Percentiles rank a stretch among this genome's conserved stretches.
These are phyloP conservation scores for Tromatobia lineatoria DNA, from an alignment of 2,888 invertebrate species.

Conservation along the genomic window DNA sequence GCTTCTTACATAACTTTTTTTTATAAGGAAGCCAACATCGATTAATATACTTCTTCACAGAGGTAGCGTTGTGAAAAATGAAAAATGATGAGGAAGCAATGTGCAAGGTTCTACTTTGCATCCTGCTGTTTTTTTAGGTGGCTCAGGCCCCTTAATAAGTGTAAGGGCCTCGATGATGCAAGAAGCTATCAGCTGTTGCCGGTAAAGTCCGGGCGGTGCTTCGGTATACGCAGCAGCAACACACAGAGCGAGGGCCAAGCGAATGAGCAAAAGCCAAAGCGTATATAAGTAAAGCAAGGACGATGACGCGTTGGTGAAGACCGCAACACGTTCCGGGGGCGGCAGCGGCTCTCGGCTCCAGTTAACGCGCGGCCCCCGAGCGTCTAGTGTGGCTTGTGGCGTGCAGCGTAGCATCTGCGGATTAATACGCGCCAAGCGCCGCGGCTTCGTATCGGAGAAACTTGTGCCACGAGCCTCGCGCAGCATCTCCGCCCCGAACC, in stretches of 20 bases:
- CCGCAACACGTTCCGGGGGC: slow-evolving; percentile 41
- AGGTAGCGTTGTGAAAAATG: background rate
- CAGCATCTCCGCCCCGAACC: background rate
- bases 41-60: too few species aligned
- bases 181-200: slow-evolving; percentile 16
- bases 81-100: background rate
- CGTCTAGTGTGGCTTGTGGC: slow-evolving; percentile 21
- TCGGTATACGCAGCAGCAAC: slow-evolving; percentile 6
- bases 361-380: slow-evolving; percentile 59
- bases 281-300: slow-evolving; percentile 27
- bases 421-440: slow-evolving; percentile 48
- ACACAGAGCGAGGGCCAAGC: slow-evolving; percentile 1
- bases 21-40: background rate
- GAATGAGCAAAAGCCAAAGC: slow-evolving; percentile 20
- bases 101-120: too few species aligned
- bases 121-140: too few species aligned
- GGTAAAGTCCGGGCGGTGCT: slow-evolving; percentile 13
- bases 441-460: slow-evolving; percentile 37
- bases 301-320: slow-evolving; percentile 51
- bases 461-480: slow-evolving; percentile 28
- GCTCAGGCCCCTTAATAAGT: too few species aligned
- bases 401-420: slow-evolving; percentile 36
- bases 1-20: background rate
- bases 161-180: slow-evolving; percentile 20
- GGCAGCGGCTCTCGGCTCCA: slow-evolving; percentile 23